Conservation (phyloP, 2,113 vertebrate species). For the Macaca mulatta region DNA sequence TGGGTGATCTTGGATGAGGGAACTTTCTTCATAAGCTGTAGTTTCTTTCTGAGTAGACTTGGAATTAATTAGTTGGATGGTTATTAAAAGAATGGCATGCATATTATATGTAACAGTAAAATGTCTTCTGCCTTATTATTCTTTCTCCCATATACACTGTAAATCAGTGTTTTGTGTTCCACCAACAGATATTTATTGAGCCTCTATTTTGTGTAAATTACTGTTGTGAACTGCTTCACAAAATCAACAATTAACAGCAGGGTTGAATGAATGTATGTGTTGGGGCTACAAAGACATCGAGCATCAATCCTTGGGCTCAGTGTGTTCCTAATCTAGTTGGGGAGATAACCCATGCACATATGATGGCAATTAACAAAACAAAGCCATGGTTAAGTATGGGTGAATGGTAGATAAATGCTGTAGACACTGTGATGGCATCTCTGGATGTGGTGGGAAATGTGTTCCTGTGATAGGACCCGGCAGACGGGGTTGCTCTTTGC, state of each 20-base stretch:
- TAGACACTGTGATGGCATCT: fast-evolving
- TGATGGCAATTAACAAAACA: background rate
- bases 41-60: background rate
- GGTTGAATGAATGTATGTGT: background rate
- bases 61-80: background rate
- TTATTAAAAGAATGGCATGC: background rate
- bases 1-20: background rate
- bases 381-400: background rate
- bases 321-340: background rate
- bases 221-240: background rate
- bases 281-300: background rate
- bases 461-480: background rate
- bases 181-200: background rate
- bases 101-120: background rate
- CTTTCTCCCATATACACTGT: background rate
- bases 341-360: background rate
- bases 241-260: background rate
- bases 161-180: background rate
- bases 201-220: background rate
- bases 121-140: background rate
- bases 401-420: background rate
- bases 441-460: background rate
- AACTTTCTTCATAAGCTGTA: background rate
- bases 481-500: background rate
- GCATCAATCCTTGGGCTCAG: background rate